Evolutionary conservation across 2,888 invertebrate genomes (phyloP).

Genomic region (Dendrolimus pini): DNA sequence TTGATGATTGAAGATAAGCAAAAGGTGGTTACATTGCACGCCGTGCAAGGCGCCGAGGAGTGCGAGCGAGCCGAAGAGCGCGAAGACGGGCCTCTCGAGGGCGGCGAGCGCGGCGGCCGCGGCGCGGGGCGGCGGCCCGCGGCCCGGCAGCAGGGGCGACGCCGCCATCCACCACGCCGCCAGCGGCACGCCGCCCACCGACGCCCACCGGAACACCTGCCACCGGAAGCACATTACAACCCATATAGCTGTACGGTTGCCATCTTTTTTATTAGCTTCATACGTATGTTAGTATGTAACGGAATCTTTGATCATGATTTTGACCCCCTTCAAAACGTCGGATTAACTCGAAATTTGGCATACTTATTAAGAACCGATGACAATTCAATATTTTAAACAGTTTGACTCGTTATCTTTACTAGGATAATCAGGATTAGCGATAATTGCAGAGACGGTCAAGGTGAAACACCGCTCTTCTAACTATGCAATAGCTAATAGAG

Average conservation of each 20-base stretch:
- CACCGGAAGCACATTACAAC: background rate
- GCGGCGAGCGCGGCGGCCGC: slow-evolving; percentile 51
- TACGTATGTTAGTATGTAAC: too few species aligned
- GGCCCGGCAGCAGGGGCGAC: slow-evolving; percentile 40
- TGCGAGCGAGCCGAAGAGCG: slow-evolving; percentile 38
- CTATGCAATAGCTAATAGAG: too few species aligned
- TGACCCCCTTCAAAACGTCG: too few species aligned
- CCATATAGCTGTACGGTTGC: background rate
- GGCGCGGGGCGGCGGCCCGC: slow-evolving; percentile 29
- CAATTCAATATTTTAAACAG: too few species aligned
- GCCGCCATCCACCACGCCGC: slow-evolving; percentile 45
- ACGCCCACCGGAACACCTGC: slow-evolving; percentile 50
- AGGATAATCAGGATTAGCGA: too few species aligned
- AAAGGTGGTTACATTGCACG: slow-evolving; percentile 39
- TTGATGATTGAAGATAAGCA: background rate
- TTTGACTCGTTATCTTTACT: too few species aligned
- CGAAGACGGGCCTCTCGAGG: slow-evolving; percentile 55
- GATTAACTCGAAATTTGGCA: too few species aligned
- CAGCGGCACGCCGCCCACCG: slow-evolving; percentile 35
- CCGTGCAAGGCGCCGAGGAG: slow-evolving; percentile 55
- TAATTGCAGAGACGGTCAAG: too few species aligned
- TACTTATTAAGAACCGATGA: too few species aligned
- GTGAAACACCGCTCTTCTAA: too few species aligned
- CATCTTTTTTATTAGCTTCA: too few species aligned
- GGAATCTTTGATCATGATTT: too few species aligned